A percentile compares a stretch with the other conserved stretches of the same genome.
These are phyloP conservation scores for Drosophila sulfurigaster DNA, from an alignment of 1,140 invertebrate species.

Conservation along the genomic window DNA sequence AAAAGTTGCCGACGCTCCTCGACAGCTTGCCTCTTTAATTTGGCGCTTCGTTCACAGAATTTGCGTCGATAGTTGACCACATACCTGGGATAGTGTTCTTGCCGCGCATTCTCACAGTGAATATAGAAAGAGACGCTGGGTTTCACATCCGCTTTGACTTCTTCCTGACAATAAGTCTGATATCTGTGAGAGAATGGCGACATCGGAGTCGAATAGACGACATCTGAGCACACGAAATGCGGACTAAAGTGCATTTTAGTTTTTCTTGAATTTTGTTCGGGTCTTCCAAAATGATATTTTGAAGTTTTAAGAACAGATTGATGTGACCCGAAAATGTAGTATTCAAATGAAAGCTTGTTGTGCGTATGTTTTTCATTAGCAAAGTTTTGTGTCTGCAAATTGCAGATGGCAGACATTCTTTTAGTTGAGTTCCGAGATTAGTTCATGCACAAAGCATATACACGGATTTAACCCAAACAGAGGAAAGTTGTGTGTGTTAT, in stretches of 20 bases:
- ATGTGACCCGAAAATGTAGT: neutral
- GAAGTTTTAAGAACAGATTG: conserved; percentile 2
- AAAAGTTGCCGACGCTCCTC: conserved; percentile 3
- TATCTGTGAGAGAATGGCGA: neutral
- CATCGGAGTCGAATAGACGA: neutral
- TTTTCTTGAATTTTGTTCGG: neutral
- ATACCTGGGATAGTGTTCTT: conserved; percentile 5
- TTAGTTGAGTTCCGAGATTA: neutral
- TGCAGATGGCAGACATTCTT: conserved; percentile 9
- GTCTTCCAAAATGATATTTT: conserved; percentile 18
- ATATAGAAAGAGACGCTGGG: conserved; percentile 38
- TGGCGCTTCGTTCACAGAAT: neutral
- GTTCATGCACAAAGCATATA: conserved; percentile 29
- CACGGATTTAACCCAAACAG: conserved; percentile 59
- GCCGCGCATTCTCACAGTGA: conserved; percentile 26
- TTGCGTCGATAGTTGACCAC: conserved; percentile 5
- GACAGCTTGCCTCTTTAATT: conserved; percentile 13
- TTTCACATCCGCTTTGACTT: neutral
- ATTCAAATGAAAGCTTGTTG: no score
- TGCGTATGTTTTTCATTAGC: neutral
- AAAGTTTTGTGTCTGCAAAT: neutral
- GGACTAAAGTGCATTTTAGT: conserved; percentile 5
- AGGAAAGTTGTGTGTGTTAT: conserved; percentile 62
- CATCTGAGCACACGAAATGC: neutral
- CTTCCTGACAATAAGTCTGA: neutral